Evolutionary conservation across 2,113 vertebrate species (phyloP).

Genomic region (Hydrolagus affinis): DNA sequence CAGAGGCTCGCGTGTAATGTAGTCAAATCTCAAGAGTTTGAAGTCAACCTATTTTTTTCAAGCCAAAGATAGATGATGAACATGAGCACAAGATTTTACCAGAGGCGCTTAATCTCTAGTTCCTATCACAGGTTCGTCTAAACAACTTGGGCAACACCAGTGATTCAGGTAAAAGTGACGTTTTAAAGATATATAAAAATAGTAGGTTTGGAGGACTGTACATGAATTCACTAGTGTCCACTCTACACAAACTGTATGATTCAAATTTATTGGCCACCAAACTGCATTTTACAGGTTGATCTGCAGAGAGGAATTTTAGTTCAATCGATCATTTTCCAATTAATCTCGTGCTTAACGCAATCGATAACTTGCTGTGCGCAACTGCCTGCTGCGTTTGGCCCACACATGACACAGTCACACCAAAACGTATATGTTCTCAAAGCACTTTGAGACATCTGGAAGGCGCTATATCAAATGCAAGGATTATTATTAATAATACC

Average conservation of each 20-base stretch:
- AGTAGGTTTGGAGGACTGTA: no score
- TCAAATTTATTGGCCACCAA: neutral
- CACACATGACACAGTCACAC: no score
- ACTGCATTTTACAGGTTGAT: neutral
- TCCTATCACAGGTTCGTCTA: neutral
- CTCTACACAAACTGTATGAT: no score
- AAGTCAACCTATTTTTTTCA: neutral
- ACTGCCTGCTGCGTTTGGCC: no score
- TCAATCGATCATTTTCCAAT: neutral
- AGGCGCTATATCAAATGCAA: neutral
- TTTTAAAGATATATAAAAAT: no score
- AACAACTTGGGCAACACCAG: slow-evolving; percentile 7
- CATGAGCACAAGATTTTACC: neutral
- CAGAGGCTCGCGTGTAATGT: neutral
- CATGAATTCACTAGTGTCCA: no score
- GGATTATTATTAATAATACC: no score
- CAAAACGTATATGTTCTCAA: no score
- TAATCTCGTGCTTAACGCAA: neutral
- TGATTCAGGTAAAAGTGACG: neutral
- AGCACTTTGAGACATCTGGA: neutral
- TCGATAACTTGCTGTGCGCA: no score
- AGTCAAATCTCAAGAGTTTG: slow-evolving; percentile 2
- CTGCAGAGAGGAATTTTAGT: neutral
- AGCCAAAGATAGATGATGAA: neutral
- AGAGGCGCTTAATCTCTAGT: neutral